Evolutionary conservation across 2,797 vertebrate genomes (phyloP).

Genomic region (Pseudotriccus pelzelni): DNA sequence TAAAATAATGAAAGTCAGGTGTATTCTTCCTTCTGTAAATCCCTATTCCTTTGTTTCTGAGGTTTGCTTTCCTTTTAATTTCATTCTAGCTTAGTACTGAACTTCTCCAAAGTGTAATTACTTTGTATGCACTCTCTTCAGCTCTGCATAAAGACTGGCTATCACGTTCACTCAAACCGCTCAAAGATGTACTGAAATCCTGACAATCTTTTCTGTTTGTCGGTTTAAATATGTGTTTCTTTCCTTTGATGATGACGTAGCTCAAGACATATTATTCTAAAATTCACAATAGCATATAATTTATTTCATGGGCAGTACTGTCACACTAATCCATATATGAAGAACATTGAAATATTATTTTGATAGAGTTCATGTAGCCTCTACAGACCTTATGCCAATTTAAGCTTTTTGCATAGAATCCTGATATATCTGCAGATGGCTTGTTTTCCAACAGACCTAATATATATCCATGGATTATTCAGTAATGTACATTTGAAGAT

Average conservation of each 20-base stretch:
- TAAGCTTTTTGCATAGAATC: conserved; percentile 54
- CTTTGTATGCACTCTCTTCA: background rate
- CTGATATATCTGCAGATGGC: conserved; percentile 30
- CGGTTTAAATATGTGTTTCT: background rate
- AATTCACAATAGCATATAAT: conserved; percentile 34
- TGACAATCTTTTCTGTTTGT: background rate
- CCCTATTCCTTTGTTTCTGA: background rate
- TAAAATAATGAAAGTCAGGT: background rate
- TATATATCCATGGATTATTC: conserved; percentile 70
- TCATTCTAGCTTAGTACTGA: background rate
- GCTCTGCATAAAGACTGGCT: background rate
- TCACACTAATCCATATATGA: conserved; percentile 32
- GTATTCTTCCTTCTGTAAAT: background rate
- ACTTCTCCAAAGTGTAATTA: background rate
- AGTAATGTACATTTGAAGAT: conserved; percentile 75
- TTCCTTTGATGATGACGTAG: conserved; percentile 13
- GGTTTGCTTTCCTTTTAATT: conserved; percentile 12
- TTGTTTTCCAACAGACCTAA: conserved; percentile 57
- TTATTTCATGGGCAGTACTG: conserved; percentile 52
- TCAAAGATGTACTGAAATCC: background rate
- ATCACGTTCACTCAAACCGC: background rate
- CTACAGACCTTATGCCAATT: conserved; percentile 40
- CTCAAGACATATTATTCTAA: conserved; percentile 41
- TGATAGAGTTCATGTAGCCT: conserved; percentile 44
- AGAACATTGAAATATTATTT: conserved; percentile 59